Evolutionary conservation across 2,888 invertebrate genomes (phyloP).

Genomic region (Stomorhina lunata): DNA sequence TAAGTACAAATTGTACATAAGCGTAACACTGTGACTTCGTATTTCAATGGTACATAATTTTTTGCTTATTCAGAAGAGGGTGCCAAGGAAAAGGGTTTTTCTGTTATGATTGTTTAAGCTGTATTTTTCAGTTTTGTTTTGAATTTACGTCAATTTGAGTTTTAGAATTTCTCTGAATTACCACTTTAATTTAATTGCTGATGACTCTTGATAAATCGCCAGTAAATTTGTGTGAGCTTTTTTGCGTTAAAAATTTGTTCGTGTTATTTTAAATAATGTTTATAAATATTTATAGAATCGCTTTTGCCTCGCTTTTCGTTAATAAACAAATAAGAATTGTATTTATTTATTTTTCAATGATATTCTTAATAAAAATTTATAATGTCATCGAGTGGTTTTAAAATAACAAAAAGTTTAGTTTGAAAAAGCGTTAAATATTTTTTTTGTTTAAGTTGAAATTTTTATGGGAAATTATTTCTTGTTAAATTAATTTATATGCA

Average conservation of each 20-base stretch:
- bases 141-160: constrained; percentile 58
- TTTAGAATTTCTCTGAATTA: constrained; percentile 56
- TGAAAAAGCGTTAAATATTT: neutral
- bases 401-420: constrained; percentile 8
- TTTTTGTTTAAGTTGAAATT: too few species aligned
- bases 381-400: constrained; percentile 5
- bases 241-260: constrained; percentile 3
- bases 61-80: neutral
- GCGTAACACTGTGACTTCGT: neutral
- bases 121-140: too few species aligned
- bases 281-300: too few species aligned
- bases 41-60: constrained; percentile 8
- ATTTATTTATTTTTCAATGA: neutral
- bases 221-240: constrained; percentile 18
- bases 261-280: neutral
- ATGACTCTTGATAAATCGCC: neutral
- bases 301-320: neutral
- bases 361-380: constrained; percentile 6
- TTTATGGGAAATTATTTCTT: too few species aligned
- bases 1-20: too few species aligned
- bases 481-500: too few species aligned
- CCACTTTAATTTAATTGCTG: constrained; percentile 29
- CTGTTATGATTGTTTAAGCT: constrained; percentile 29
- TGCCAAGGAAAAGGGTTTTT: neutral
- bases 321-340: neutral